Evolutionary conservation across 2,113 vertebrate genomes (phyloP), one percentile per base, ranked within the genome.

Genomic region (Gymnorhina tibicen): DNA sequence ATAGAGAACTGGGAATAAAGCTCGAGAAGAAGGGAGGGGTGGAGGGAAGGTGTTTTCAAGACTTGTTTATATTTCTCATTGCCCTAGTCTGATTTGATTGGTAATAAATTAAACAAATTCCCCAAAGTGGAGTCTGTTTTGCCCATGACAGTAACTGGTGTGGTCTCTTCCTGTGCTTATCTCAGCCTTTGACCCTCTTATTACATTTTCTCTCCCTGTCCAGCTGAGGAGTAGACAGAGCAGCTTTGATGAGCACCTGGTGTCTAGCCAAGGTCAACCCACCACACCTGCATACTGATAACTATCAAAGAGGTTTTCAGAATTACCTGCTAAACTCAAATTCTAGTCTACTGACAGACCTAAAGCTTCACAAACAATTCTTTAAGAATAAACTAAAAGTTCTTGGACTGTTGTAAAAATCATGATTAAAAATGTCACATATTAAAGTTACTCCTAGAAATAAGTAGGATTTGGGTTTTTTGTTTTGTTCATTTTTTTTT

Each of bases 71-170:
- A 52, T 30, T 66, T 82, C 62, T 75, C 35, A 53, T 76, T 42
- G 9, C 16, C 27, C 22, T 37, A 49, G 8, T 49, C 21, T 20
- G 35, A 76, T 62, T 35, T 47, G 17, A 62, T 3, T 35, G 7
- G 24, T 53, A 76, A 69, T 35, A 76, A 62, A 62, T 70, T 30
- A 39, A 76, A 62, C 18, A 22, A 11, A 63, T 55, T 76, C 47
- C 27, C n/a, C 18, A 19, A 42, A 69, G 9, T 2, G 0, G 0
- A 41, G 17, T 9, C 55, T 23, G 21, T 33, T 62, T 62, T 69
- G 35, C 18, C 18, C 55, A 32, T 8, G 26, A 41, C 21, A 41
- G 14, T 55, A 47, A 41, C 24, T 13, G 30, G 30, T 56, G n/a
- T 22, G 55, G 22, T 47, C 24, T 76, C n/a, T 41, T 5, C 14